phyloP scores from a whole-genome alignment of 2,113 vertebrate species.

The Rhinichthys klamathensis region DNA sequence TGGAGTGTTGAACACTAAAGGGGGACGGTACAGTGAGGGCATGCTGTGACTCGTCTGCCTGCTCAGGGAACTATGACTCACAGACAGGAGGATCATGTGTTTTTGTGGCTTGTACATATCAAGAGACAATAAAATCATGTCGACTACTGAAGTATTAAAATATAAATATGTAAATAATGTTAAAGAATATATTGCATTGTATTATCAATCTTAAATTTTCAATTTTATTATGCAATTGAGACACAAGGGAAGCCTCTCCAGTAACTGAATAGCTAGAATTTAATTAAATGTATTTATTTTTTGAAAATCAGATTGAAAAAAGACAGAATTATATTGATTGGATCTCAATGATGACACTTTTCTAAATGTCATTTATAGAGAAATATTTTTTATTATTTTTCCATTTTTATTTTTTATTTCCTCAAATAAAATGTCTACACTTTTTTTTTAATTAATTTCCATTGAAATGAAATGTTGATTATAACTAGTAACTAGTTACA shows the following conservation, averaged over 20 bases:
- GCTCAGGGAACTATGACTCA: conserved; percentile 35
- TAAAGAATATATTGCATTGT: background rate
- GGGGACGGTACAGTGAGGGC: conserved; percentile 5
- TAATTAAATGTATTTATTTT: too few relatives aligned
- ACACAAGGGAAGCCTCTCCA: too few relatives aligned
- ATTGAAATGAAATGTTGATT: background rate
- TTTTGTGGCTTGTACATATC: conserved; percentile 14
- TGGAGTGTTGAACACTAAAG: conserved; percentile 25
- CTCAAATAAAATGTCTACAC: background rate
- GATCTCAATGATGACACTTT: too few relatives aligned
- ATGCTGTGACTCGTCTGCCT: conserved; percentile 36
- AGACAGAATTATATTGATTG: too few relatives aligned
- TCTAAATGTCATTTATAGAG: background rate
- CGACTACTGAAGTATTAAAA: too few relatives aligned
- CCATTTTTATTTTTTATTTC: background rate
- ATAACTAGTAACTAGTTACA: background rate
- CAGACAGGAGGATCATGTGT: conserved; percentile 4
- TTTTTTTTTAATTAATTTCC: background rate
- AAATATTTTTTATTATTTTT: background rate
- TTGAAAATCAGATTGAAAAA: too few relatives aligned
- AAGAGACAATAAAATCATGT: too few relatives aligned
- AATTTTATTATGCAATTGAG: background rate
- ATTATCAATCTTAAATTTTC: background rate
- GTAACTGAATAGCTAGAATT: too few relatives aligned
- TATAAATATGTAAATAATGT: background rate